Evolutionary conservation across 2,888 invertebrate species (phyloP).

Genomic region (Agonum fuliginosum): DNA sequence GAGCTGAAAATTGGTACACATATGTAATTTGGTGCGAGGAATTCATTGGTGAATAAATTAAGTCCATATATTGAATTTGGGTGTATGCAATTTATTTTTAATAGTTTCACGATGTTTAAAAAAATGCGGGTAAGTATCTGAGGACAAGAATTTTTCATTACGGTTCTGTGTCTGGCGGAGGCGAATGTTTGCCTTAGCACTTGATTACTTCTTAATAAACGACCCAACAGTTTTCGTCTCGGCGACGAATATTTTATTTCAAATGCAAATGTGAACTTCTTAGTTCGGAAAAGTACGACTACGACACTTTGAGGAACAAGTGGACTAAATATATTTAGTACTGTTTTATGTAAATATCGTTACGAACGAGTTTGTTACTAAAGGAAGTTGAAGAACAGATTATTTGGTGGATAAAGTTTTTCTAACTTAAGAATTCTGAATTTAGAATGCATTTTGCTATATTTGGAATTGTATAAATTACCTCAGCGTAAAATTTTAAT

Average conservation of each 20-base stretch:
- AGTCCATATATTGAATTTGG: too few relatives aligned
- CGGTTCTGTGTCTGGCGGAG: too few relatives aligned
- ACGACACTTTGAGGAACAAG: conserved; percentile 19
- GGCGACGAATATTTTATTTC: conserved; percentile 22
- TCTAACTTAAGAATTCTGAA: conserved; percentile 21
- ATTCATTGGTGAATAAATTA: too few relatives aligned
- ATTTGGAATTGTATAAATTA: conserved; percentile 28
- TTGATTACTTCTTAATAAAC: conserved; percentile 39
- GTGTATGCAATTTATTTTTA: too few relatives aligned
- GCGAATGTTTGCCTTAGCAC: neutral
- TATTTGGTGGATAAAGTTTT: conserved; percentile 26
- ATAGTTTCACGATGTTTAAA: too few relatives aligned
- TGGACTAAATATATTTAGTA: conserved; percentile 36
- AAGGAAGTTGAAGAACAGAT: conserved; percentile 26
- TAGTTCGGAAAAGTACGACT: conserved; percentile 14
- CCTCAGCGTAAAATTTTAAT: neutral
- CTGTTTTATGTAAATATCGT: conserved; percentile 38
- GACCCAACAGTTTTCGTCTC: neutral
- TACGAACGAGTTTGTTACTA: conserved; percentile 22
- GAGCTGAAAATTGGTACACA: too few relatives aligned
- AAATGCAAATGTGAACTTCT: conserved; percentile 31
- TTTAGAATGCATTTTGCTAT: conserved; percentile 27
- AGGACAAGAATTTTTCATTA: too few relatives aligned
- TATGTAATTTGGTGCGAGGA: too few relatives aligned
- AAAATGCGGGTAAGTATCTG: too few relatives aligned